Conservation (phyloP, 2,888 invertebrate species). For the Lycophotia porphyrea region DNA sequence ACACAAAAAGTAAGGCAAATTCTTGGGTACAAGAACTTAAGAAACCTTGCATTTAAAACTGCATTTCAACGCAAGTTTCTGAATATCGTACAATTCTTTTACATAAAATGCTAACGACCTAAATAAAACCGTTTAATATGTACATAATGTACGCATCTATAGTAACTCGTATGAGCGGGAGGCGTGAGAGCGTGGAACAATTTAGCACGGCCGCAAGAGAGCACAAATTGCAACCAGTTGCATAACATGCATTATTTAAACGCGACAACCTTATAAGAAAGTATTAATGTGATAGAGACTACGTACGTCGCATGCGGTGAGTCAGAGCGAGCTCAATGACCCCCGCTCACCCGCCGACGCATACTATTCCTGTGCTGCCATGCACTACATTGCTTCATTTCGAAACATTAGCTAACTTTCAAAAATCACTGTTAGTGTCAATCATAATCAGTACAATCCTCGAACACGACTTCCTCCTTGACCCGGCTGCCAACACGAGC, state of each 20-base stretch:
- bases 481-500: conserved; percentile 61
- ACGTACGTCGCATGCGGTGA: conserved; percentile 85
- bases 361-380: conserved; percentile 83
- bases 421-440: conserved; percentile 69
- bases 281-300: conserved; percentile 88
- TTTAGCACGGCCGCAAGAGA: conserved; percentile 75
- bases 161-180: conserved; percentile 62
- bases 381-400: conserved; percentile 81
- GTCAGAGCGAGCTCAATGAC: conserved; percentile 86
- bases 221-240: conserved; percentile 88
- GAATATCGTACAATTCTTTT: conserved; percentile 37
- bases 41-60: conserved; percentile 43
- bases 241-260: conserved; percentile 90
- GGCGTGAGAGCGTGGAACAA: conserved; percentile 70
- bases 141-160: conserved; percentile 53
- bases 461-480: conserved; percentile 64
- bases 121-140: conserved; percentile 60
- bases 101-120: conserved; percentile 56
- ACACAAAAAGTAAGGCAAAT: conserved; percentile 38
- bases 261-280: conserved; percentile 89
- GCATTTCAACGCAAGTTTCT: conserved; percentile 32
- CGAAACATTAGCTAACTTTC: conserved; percentile 72
- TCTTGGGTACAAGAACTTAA: conserved; percentile 35
- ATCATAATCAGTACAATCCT: conserved; percentile 65
- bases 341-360: conserved; percentile 82